phyloP scores from a whole-genome alignment of 2,888 invertebrate genomes.

The Drosophila merina region DNA sequence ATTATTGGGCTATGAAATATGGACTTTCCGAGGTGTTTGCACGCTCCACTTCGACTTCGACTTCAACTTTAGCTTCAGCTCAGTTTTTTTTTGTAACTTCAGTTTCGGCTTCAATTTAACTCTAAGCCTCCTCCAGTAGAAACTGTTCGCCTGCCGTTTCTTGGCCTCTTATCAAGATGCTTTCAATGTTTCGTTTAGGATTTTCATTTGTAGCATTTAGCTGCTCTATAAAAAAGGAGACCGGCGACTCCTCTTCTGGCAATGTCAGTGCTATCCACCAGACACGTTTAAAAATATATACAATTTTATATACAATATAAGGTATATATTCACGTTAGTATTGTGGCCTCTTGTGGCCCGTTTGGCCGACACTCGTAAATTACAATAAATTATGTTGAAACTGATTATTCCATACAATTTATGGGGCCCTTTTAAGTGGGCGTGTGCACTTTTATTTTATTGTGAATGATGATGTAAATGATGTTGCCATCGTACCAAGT shows the following conservation, averaged over 20 bases:
- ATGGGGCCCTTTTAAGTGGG: constrained; percentile 78
- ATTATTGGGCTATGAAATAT: constrained; percentile 73
- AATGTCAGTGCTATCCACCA: constrained; percentile 60
- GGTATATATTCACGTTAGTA: constrained; percentile 8
- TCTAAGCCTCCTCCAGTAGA: constrained; percentile 3
- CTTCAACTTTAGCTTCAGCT: constrained; percentile 34
- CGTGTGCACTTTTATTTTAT: constrained; percentile 80
- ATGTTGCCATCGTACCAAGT: constrained; percentile 60
- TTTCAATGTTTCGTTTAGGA: constrained; percentile 79
- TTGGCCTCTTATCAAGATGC: constrained; percentile 71
- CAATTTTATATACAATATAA: constrained; percentile 13
- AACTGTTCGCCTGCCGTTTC: constrained; percentile 42
- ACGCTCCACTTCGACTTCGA: constrained; percentile 52
- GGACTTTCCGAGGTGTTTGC: constrained; percentile 72
- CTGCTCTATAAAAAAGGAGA: constrained; percentile 65
- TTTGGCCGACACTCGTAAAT: constrained; percentile 75
- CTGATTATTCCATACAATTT: constrained; percentile 79
- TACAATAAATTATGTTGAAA: constrained; percentile 79
- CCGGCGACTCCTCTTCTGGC: constrained; percentile 47
- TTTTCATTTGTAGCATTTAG: constrained; percentile 79
- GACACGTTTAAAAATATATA: constrained; percentile 31
- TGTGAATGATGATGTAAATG: constrained; percentile 80
- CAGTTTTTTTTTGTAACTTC: background rate
- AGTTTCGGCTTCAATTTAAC: constrained; percentile 25
- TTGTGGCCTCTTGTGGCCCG: constrained; percentile 49